Evolutionary conservation across 2,888 invertebrate genomes (phyloP), one percentile per base, ranked within the genome.

Genomic region (Mythimna lalbum): DNA sequence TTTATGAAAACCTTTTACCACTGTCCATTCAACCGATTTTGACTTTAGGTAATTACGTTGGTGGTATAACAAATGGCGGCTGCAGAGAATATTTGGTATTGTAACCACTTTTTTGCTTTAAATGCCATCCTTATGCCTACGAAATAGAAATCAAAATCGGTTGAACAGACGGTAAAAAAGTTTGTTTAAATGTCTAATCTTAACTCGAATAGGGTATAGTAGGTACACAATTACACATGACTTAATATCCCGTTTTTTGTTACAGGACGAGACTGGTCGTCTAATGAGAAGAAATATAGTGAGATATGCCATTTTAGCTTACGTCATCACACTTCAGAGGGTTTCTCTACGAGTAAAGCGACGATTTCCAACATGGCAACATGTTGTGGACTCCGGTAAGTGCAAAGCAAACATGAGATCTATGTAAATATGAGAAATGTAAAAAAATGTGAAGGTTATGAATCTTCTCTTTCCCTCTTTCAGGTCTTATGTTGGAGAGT

Each of bases 211-310:
- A 27, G 27, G 27, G 27, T 27, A 27, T 27, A 43, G 1, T 12
- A 50, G 39, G 6, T n/a, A 12, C n/a, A 56, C 33, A 19, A 4
- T 33, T 19, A 36, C 39, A 36, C 21, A 63, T 59, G 9, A 70
- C 21, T 63, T 60, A 80, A 66, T 59, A 23, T 12, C 21, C 2
- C 12, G 60, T n/a, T 75, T 62, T 81, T 85, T 82, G 80, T 82
- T 90, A 12, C 92, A 98, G 98, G 98, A 98, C 89, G 98, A 98
- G 94, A 97, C 98, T 76, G 98, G 98, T 78, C 97, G 98, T 81
- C 96, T 98, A 89, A 98, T 98, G 98, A 96, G 98, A 88, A 96
- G 98, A 87, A 98, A 98, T 92, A 98, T 99, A 86, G 98, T 98
- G 90, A 97, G 98, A 78, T 99, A 98, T 89, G 98, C 98, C 85